These are phyloP conservation scores for Trissolcus basalis DNA, from an alignment of 1,140 invertebrate genomes.

Conservation along the genomic window DNA sequence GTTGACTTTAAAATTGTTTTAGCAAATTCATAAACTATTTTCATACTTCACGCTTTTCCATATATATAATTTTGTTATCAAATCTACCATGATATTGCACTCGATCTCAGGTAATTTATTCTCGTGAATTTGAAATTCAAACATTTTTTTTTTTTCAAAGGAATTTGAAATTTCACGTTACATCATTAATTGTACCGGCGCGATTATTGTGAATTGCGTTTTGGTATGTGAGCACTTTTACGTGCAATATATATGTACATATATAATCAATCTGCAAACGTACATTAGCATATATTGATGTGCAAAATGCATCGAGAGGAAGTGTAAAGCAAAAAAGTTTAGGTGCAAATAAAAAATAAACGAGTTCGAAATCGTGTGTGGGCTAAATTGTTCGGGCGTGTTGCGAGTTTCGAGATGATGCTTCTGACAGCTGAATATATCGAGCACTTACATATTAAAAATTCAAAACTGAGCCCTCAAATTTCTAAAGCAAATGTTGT, in stretches of 20 bases:
- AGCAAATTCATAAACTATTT: neutral
- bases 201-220: constrained; percentile 6
- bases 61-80: too few species aligned
- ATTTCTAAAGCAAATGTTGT: too few species aligned
- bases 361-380: constrained; percentile 8
- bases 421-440: constrained; percentile 1
- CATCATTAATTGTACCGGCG: constrained; percentile 19
- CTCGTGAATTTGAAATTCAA: neutral
- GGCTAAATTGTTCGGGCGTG: constrained; percentile 18
- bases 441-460: neutral
- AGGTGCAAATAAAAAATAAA: constrained; percentile 1
- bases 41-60: too few species aligned
- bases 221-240: constrained; percentile 9
- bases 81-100: too few species aligned
- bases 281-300: constrained; percentile 37
- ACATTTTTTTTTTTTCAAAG: neutral
- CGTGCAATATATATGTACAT: constrained; percentile 33
- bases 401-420: constrained; percentile 2
- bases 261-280: constrained; percentile 10
- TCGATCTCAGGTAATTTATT: neutral
- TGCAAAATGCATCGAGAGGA: constrained; percentile 16
- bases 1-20: too few species aligned
- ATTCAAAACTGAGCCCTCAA: neutral
- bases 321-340: constrained; percentile 9
- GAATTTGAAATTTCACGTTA: constrained; percentile 7